Percentiles rank a stretch among this genome's conserved stretches.
These are phyloP conservation scores for Ectemnius lituratus DNA, from an alignment of 2,888 invertebrate species.

Conservation along the genomic window DNA sequence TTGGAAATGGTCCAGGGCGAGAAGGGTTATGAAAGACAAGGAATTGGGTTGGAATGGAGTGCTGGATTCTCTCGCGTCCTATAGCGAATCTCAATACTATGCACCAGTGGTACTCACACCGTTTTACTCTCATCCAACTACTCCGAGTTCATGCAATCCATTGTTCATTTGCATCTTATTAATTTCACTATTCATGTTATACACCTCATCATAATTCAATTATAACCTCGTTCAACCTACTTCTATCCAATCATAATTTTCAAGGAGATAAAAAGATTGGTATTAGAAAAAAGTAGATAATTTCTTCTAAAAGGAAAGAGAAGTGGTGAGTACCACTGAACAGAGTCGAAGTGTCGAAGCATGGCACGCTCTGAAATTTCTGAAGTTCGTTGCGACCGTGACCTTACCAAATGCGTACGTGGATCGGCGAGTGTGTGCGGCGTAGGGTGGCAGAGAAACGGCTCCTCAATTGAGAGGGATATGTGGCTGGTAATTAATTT, in stretches of 20 bases:
- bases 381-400: constrained; percentile 52
- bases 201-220: too few species aligned
- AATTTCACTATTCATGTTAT: too few species aligned
- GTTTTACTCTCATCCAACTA: neutral
- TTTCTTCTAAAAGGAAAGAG: neutral
- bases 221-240: too few species aligned
- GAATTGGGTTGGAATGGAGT: constrained; percentile 60
- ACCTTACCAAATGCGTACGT: constrained; percentile 57
- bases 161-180: too few species aligned
- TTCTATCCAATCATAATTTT: too few species aligned
- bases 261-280: too few species aligned
- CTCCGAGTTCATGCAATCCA: neutral
- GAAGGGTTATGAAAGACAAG: constrained; percentile 48
- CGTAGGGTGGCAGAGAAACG: constrained; percentile 35
- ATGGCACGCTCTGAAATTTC: constrained; percentile 43
- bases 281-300: neutral
- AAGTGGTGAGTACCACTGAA: constrained; percentile 1
- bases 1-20: constrained; percentile 42
- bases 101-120: constrained; percentile 8
- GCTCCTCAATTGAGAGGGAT: constrained; percentile 43
- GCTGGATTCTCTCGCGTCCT: neutral
- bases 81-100: constrained; percentile 13
- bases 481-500: constrained; percentile 42
- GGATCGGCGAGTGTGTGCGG: constrained; percentile 31
- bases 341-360: neutral